Base-by-base conservation (phyloP, 2,113 vertebrate species). In the Tor tambroides region DNA sequence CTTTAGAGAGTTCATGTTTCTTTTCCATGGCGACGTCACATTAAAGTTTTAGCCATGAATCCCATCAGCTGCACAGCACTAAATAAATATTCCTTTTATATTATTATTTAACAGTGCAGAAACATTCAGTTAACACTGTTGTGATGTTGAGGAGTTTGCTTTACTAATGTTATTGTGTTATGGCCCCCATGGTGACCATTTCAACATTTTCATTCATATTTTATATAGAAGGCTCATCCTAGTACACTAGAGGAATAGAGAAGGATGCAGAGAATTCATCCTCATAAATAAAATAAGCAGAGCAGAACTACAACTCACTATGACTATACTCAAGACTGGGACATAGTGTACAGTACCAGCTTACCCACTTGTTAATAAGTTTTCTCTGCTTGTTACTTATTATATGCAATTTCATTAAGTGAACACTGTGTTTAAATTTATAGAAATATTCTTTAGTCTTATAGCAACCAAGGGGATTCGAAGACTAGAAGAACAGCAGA, bases 251-350 rank as follows among this genome's bases (percentile, higher is more conserved):
- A 63, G 32, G 54, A 80, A 81, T 63, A 4, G 23, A 14, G 1
- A 26, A 81, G 6, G 59, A 46, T 65, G n/a, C 17, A 28, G 14
- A 63, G 21, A 17, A 67, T 38, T 15, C 38, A 46, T 30, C 59
- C n/a, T 43, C 8, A 4, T 81, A 63, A 67, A 81, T 81, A 81
- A 81, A 67, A 81, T 59, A 81, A 65, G 35, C 15, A 81, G n/a
- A 43, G 35, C 32, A 56, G 49, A 59, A 79, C 30, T 81, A 28
- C 56, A 41, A 43, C 35, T 43, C 23, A 63, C 1, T 15, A 28
- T 28, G 26, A 38, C 23, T 81, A 15, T 82, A 28, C 38, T 30
- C 14, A 63, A 17, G 21, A 65, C 80, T 65, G 80, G n/a, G 59
- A 46, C 80, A 82, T 32, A 21, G 46, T 78, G 76, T 65, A 65